Percentiles rank a stretch among this genome's conserved stretches.
Evolutionary conservation across 2,797 vertebrate species (phyloP).

Genomic region (Gallirallus australis): DNA sequence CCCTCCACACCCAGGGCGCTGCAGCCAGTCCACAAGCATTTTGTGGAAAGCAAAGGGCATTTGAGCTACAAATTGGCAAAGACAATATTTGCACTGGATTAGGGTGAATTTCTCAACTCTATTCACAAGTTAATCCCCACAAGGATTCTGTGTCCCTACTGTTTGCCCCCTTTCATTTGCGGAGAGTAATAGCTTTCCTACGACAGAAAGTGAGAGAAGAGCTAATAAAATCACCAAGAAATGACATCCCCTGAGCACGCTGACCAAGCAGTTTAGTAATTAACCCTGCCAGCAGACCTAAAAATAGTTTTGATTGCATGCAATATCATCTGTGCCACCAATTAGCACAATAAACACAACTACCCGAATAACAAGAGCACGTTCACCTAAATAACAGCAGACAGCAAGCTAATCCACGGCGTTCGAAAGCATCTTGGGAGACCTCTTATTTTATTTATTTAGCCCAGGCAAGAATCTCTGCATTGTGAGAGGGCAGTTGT

Average conservation of each 20-base stretch:
- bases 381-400: not conserved
- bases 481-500: not conserved
- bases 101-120: not conserved
- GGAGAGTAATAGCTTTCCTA: not conserved
- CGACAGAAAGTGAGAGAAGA: not conserved
- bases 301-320: conserved; percentile 14
- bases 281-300: not conserved
- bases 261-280: conserved; percentile 12
- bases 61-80: not conserved
- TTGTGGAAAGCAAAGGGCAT: not conserved
- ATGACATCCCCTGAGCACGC: not conserved
- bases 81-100: not conserved
- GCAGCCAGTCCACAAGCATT: not conserved
- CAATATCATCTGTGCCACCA: not conserved
- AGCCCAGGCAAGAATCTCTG: not conserved
- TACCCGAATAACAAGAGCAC: not conserved
- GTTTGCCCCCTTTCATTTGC: not conserved
- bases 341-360: not conserved
- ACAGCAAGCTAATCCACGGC: not conserved
- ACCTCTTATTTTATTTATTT: not conserved
- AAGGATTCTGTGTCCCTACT: not conserved
- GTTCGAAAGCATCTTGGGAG: not conserved
- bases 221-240: conserved; percentile 44
- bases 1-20: rapidly evolving
- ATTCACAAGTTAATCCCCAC: not conserved